Conservation (phyloP, 1,140 invertebrate species). For the Camponotus pennsylvanicus region DNA sequence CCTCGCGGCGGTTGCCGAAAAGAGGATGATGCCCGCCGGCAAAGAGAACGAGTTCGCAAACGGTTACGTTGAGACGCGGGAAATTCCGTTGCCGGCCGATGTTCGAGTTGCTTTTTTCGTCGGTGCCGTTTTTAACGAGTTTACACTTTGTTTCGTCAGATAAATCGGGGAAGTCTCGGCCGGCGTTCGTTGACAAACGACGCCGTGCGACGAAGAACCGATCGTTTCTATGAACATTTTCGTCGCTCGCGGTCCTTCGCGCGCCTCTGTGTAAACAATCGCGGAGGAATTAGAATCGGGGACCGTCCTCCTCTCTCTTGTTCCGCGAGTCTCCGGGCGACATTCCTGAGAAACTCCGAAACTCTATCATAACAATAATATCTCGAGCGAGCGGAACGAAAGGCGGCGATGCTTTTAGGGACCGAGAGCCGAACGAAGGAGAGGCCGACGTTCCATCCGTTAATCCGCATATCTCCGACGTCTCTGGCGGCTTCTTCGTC, state of each 20-base stretch:
- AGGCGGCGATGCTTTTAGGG: conserved; percentile 50
- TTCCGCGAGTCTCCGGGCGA: conserved; percentile 30
- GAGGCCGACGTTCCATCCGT: conserved; percentile 59
- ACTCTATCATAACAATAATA: conserved; percentile 70
- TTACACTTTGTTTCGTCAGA: conserved; percentile 53
- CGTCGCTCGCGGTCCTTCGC: conserved; percentile 27
- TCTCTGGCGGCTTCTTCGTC: conserved; percentile 61
- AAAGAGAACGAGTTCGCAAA: conserved; percentile 9
- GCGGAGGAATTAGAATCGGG: conserved; percentile 40
- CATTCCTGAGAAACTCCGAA: conserved; percentile 61
- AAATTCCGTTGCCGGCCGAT: not conserved
- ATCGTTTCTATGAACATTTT: conserved; percentile 57
- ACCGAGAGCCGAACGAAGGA: not conserved
- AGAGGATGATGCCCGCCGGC: conserved; percentile 13
- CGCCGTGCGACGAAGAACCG: conserved; percentile 49
- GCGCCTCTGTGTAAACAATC: conserved; percentile 59
- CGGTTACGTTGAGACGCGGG: not conserved
- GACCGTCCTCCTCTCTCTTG: not conserved
- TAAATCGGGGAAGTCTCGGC: conserved; percentile 53
- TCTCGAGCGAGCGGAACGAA: conserved; percentile 48
- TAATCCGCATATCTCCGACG: conserved; percentile 78
- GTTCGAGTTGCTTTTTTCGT: conserved; percentile 52
- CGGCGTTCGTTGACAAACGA: conserved; percentile 60
- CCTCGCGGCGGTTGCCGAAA: conserved; percentile 30
- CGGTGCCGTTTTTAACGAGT: conserved; percentile 63